A percentile compares a stretch with the other conserved stretches of the same genome.
phyloP scores from a whole-genome alignment of 92 coral and sea anemone genomes.

The Plumapathes pennacea region DNA sequence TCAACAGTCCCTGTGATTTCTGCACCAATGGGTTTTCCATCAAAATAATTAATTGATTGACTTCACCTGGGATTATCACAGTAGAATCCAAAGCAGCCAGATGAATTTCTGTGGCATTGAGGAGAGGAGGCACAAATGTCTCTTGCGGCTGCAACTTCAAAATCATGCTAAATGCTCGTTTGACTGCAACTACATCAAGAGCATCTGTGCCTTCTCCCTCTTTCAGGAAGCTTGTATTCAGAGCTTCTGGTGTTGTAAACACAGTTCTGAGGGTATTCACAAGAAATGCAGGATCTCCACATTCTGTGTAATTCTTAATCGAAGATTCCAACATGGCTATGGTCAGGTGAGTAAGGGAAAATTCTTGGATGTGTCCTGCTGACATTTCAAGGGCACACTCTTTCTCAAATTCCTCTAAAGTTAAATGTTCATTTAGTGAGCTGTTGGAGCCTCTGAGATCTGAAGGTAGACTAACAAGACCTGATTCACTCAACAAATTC shows the following conservation, averaged over 20 bases:
- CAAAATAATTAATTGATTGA: slow-evolving; percentile 72
- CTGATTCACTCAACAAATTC: slow-evolving; percentile 52
- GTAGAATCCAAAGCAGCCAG: slow-evolving; percentile 66
- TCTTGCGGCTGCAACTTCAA: slow-evolving; percentile 73
- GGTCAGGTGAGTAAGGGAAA: slow-evolving; percentile 88
- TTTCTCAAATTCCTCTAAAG: slow-evolving; percentile 88
- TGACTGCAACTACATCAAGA: slow-evolving; percentile 72
- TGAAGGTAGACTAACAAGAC: slow-evolving; percentile 26
- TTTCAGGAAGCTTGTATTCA: slow-evolving; percentile 85
- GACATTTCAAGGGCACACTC: slow-evolving; percentile 99
- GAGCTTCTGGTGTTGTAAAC: slow-evolving; percentile 85
- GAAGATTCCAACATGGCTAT: slow-evolving; percentile 82
- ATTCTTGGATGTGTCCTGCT: slow-evolving; percentile 75
- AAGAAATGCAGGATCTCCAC: slow-evolving; percentile 82
- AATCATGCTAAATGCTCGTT: slow-evolving; percentile 70
- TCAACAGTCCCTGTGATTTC: slow-evolving; percentile 64
- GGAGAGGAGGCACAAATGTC: slow-evolving; percentile 59
- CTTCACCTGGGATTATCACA: slow-evolving; percentile 56
- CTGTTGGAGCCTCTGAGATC: slow-evolving; percentile 69
- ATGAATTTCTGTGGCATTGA: slow-evolving; percentile 90
- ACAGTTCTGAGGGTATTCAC: slow-evolving; percentile 93
- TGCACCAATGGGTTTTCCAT: slow-evolving; percentile 85
- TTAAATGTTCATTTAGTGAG: slow-evolving; percentile 59
- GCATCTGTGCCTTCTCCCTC: slow-evolving; percentile 15
- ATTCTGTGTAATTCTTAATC: slow-evolving; percentile 70